A percentile compares a stretch with the other conserved stretches of the same genome.
Conservation (phyloP, 2,113 vertebrate species). For the Leiothrix lutea region DNA sequence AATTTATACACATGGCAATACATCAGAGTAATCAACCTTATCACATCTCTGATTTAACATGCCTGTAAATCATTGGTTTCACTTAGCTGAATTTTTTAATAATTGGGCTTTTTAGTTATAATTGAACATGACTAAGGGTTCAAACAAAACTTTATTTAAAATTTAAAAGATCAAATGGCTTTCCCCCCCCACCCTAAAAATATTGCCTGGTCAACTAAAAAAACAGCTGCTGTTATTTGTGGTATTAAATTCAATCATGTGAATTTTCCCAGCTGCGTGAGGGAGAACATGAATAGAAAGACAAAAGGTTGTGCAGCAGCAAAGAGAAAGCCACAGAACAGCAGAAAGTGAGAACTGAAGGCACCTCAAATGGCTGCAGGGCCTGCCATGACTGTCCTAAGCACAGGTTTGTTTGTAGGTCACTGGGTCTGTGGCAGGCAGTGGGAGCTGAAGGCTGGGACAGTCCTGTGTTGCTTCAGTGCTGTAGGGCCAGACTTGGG, state of each 20-base stretch:
- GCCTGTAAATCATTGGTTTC: neutral
- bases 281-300: neutral
- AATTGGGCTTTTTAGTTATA: neutral
- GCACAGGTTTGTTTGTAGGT: neutral
- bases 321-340: neutral
- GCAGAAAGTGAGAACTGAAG: neutral
- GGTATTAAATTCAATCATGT: neutral
- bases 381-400: fast-evolving
- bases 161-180: neutral
- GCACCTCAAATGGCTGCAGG: neutral
- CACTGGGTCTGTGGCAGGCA: neutral
- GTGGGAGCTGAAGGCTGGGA: neutral
- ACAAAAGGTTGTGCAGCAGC: neutral
- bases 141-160: constrained; percentile 3
- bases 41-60: constrained; percentile 4
- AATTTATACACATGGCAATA: neutral
- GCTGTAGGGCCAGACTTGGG: neutral
- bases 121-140: neutral
- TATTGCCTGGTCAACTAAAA: neutral
- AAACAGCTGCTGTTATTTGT: neutral
- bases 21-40: neutral
- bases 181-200: neutral
- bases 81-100: neutral
- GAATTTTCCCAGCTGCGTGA: neutral
- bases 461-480: neutral